These are phyloP conservation scores for Vesta saturnalis DNA, from an alignment of 2,888 invertebrate genomes.

Conservation along the genomic window DNA sequence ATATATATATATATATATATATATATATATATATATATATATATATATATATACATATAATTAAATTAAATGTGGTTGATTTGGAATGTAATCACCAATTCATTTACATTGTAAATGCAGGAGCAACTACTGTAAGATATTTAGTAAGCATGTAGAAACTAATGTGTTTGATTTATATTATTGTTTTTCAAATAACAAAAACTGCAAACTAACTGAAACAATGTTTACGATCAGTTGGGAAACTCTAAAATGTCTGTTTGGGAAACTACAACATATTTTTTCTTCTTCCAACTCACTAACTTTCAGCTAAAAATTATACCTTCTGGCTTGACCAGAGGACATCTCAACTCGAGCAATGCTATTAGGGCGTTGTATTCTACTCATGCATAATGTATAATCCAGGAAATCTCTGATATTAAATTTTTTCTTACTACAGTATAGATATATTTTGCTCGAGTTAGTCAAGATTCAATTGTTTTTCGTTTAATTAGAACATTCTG, in stretches of 20 bases:
- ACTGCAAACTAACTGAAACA: too few species aligned
- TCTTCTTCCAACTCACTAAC: conserved; percentile 59
- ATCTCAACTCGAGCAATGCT: conserved; percentile 53
- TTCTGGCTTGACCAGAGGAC: conserved; percentile 57
- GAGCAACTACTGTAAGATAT: too few species aligned
- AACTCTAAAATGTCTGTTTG: conserved; percentile 49
- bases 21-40: too few species aligned
- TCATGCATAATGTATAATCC: conserved; percentile 54
- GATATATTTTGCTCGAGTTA: conserved; percentile 5
- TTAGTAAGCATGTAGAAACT: too few species aligned
- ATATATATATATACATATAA: too few species aligned
- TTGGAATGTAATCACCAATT: too few species aligned
- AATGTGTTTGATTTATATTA: too few species aligned
- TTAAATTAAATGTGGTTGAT: too few species aligned
- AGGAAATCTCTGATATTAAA: conserved; percentile 14
- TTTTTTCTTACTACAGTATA: conserved; percentile 2
- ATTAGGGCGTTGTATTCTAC: conserved; percentile 51
- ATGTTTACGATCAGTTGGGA: background rate
- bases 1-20: too few species aligned
- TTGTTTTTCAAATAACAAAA: too few species aligned
- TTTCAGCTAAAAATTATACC: conserved; percentile 60
- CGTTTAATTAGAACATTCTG: background rate
- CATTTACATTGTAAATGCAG: too few species aligned
- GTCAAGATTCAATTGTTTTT: background rate
- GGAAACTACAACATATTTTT: conserved; percentile 58